phyloP scores from a whole-genome alignment of 2,888 invertebrate genomes.

The Acleris sparsana region DNA sequence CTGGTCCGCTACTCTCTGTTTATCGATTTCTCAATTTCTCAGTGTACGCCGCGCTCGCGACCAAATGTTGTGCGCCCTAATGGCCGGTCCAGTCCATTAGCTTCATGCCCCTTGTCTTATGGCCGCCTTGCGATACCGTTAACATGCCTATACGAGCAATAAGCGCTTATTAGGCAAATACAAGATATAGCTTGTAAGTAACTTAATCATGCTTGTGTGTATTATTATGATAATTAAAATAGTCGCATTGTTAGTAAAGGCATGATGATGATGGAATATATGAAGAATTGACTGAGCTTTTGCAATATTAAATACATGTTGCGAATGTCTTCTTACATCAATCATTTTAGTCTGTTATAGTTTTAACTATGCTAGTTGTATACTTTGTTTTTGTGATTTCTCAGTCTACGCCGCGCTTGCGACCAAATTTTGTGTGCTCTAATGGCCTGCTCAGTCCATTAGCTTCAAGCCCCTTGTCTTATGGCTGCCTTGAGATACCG shows the following conservation, averaged over 20 bases:
- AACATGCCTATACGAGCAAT: slow-evolving; percentile 12
- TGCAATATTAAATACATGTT: too few species aligned
- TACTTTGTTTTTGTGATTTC: neutral
- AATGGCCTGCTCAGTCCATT: slow-evolving; percentile 29
- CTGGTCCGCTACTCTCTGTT: too few species aligned
- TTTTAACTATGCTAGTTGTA: too few species aligned
- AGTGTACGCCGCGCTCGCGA: slow-evolving; percentile 1
- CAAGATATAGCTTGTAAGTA: neutral
- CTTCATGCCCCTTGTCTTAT: slow-evolving; percentile 29
- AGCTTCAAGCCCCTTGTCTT: slow-evolving; percentile 28
- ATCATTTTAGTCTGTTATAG: too few species aligned
- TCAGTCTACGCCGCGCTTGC: neutral
- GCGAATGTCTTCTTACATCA: too few species aligned
- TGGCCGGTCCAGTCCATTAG: slow-evolving; percentile 30
- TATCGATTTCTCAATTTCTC: neutral
- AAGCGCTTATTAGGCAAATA: neutral
- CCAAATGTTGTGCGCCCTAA: slow-evolving; percentile 33
- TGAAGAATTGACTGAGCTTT: too few species aligned
- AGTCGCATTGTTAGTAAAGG: too few species aligned
- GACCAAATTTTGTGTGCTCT: slow-evolving; percentile 29
- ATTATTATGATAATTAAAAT: too few species aligned
- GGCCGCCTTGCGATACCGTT: slow-evolving; percentile 19
- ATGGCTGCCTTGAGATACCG: slow-evolving; percentile 20
- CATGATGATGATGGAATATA: too few species aligned
- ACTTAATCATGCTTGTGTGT: too few species aligned